Evolutionary conservation across 2,888 invertebrate genomes (phyloP), one percentile per base, ranked within the genome.

Genomic region (Lasioglossum leucozonium): DNA sequence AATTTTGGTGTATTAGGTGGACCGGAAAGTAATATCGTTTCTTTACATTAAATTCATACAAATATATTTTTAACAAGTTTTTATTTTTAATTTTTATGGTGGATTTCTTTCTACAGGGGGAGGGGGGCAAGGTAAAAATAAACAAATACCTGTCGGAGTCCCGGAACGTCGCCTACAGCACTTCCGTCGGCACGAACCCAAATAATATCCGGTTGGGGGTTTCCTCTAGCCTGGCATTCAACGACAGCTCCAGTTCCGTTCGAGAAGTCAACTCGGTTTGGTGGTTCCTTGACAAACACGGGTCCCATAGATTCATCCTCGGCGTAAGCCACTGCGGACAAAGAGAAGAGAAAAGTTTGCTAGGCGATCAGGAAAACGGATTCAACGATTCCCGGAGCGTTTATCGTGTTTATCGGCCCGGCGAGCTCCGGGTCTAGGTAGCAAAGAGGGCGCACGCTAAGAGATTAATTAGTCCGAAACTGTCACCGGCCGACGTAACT

Each of bases 191-290:
- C 97, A 92, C 98, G 97, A 77, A 98, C 97, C 99, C 99, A 99
- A 93, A 98, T 98, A 90, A 99, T 98, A 95, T 98, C 98, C 79
- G 99, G 98, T 90, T 97, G 96, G 37, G 99, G 99, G 92, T 97
- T 98, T 89, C 98, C 99, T 93, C 98, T 96, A 22, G 98, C 98
- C 90, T 98, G 97, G 95, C 99, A 99, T 95, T 98, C 98, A 85
- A 99, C 98, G 92, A 98, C 97, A 85, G 98, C 98, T 92, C 99
- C 99, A 82, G 98, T 98, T 90, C 98, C 98, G 95, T 99, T 99
- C 90, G 98, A 98, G 95, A 99, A 99, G 95, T 98, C 98, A 90
- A 99, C 97, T 92, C 98, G 97, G 95, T 98, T 98, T 87, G 98
- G 97, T 79, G 99, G 99, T 96, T 99, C 98, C 93, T 98, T 98